phyloP scores from a whole-genome alignment of 2,113 vertebrate genomes.

The Notiomystis cincta region DNA sequence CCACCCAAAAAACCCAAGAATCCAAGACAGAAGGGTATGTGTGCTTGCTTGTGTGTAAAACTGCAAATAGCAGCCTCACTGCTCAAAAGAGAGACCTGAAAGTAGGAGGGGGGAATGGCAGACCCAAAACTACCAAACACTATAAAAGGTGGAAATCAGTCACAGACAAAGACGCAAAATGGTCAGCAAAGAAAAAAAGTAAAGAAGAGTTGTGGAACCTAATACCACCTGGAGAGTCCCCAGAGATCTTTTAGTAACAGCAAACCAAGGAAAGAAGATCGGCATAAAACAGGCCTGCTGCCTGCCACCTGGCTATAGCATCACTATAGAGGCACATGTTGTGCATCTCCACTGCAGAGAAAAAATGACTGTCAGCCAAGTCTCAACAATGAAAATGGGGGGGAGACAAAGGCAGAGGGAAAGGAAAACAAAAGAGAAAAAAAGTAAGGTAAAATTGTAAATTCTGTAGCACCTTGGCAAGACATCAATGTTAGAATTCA shows the following conservation, averaged over 20 bases:
- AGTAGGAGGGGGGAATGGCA: neutral
- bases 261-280: neutral
- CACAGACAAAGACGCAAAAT: neutral
- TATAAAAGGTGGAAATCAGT: neutral
- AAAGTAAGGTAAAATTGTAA: neutral
- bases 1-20: neutral
- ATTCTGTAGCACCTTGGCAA: neutral
- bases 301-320: neutral
- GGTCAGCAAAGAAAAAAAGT: neutral
- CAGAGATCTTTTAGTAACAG: neutral
- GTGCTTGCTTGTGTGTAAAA: neutral
- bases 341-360: neutral
- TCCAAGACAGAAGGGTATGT: accelerated
- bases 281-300: neutral
- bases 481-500: neutral
- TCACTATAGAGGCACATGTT: neutral
- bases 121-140: neutral
- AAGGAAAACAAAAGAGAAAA: neutral
- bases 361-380: neutral
- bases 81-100: neutral
- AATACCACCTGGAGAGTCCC: neutral
- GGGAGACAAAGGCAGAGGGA: accelerated
- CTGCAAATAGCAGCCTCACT: neutral
- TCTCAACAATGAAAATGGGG: neutral
- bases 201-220: neutral